Conservation (phyloP, 2,888 invertebrate genomes). For the Oscheius myriophilus region DNA sequence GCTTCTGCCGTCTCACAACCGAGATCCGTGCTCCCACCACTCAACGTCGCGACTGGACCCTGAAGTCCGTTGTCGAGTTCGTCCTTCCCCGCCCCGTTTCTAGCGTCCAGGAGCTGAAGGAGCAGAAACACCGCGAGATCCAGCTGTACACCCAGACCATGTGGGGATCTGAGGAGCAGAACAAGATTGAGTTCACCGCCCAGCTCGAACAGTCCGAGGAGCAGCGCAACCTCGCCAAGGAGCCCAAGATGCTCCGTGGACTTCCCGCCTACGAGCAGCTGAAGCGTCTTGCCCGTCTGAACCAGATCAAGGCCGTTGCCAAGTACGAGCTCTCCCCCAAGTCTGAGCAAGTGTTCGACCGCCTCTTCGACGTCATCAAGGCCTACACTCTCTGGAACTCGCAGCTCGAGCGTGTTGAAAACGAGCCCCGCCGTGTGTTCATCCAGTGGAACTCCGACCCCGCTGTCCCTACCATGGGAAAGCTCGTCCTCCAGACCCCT, state of each 20-base stretch:
- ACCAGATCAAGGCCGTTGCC: constrained; percentile 46
- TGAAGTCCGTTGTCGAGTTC: constrained; percentile 43
- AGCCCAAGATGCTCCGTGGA: constrained; percentile 30
- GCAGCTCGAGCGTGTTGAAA: constrained; percentile 30
- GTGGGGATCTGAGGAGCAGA: constrained; percentile 52
- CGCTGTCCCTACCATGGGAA: constrained; percentile 49
- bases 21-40: constrained; percentile 33
- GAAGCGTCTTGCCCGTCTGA: constrained; percentile 43
- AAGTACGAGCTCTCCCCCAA: constrained; percentile 52
- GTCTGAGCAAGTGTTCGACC: constrained; percentile 39
- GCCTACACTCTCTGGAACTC: constrained; percentile 53
- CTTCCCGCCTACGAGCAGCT: constrained; percentile 45
- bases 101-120: constrained; percentile 44
- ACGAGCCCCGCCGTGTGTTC: constrained; percentile 41
- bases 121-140: constrained; percentile 52
- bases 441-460: constrained; percentile 62
- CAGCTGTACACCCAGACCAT: constrained; percentile 37
- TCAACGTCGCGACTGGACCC: constrained; percentile 52
- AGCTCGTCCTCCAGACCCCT: constrained; percentile 61
- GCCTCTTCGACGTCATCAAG: constrained; percentile 55
- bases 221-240: constrained; percentile 37
- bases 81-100: constrained; percentile 41
- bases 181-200: constrained; percentile 37
- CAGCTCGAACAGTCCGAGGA: constrained; percentile 46
- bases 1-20: constrained; percentile 37